Evolutionary conservation across 2,113 vertebrate genomes (phyloP).

Genomic region (Chascanopsetta lugubris): DNA sequence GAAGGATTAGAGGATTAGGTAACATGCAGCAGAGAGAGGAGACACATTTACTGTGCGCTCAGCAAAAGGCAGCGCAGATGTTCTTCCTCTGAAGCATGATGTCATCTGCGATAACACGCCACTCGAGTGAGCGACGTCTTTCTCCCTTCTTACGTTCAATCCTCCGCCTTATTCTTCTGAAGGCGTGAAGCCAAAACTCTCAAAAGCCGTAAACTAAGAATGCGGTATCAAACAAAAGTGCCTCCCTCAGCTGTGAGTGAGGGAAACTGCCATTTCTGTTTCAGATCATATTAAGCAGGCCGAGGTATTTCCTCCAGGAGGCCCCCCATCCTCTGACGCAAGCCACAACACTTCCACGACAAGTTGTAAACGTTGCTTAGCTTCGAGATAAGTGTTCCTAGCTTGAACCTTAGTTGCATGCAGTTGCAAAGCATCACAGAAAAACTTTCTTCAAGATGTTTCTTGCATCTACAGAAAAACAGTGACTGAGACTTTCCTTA

Average conservation of each 20-base stretch:
- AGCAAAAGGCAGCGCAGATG: conserved; percentile 49
- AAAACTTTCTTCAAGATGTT: not conserved
- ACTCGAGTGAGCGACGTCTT: not conserved
- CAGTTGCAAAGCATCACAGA: not conserved
- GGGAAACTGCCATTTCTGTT: not conserved
- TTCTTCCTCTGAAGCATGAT: conserved; percentile 58
- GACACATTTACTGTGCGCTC: conserved; percentile 30
- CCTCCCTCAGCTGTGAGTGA: not conserved
- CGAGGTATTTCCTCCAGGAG: conserved; percentile 62
- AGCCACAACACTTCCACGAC: conserved; percentile 24
- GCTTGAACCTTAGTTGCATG: not conserved
- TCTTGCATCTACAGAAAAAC: not conserved
- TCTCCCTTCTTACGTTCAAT: not conserved
- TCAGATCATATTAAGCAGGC: conserved; percentile 34
- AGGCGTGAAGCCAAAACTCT: not conserved
- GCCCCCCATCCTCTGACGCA: conserved; percentile 25
- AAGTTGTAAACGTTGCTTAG: not conserved
- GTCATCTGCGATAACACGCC: conserved; percentile 58
- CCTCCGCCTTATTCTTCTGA: not conserved
- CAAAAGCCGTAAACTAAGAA: conserved; percentile 10
- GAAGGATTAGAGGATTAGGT: conserved; percentile 31
- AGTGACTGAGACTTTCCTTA: not conserved
- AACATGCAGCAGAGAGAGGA: conserved; percentile 8
- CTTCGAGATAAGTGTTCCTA: not conserved
- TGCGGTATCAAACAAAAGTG: not conserved